Conservation (phyloP, 2,888 invertebrate genomes). For the Folsomia manolachei region DNA sequence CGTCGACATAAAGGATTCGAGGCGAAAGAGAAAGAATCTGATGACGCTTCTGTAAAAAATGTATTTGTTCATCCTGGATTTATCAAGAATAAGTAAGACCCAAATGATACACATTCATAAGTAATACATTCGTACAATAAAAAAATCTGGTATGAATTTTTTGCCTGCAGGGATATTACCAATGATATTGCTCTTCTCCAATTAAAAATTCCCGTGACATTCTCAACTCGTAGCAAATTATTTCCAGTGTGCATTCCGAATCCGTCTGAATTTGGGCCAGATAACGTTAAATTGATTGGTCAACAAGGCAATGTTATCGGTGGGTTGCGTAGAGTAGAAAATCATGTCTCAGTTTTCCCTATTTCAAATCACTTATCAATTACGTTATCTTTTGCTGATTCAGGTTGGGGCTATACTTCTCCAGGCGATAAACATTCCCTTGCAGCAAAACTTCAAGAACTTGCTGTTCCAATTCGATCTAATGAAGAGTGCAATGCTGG, state of each 20-base stretch:
- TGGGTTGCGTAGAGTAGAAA: too few species aligned
- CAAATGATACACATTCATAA: background rate
- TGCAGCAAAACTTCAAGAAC: conserved; percentile 15
- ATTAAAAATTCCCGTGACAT: conserved; percentile 12
- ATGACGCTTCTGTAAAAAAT: conserved; percentile 1
- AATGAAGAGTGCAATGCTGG: conserved; percentile 9
- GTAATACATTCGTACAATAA: too few species aligned
- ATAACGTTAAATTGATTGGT: conserved; percentile 8
- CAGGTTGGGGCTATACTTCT: conserved; percentile 20
- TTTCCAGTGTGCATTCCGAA: conserved; percentile 24
- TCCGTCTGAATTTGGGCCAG: background rate
- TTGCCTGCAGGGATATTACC: background rate
- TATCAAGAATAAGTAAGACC: background rate
- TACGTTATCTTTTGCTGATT: too few species aligned
- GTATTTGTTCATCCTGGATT: conserved; percentile 17
- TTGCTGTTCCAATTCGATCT: conserved; percentile 8
- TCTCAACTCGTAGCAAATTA: background rate
- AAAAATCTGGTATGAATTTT: background rate
- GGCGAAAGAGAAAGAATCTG: background rate
- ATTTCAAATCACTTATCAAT: too few species aligned
- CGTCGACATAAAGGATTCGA: conserved; percentile 1
- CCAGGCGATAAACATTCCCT: background rate
- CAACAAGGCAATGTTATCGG: conserved; percentile 22
- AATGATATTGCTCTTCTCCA: conserved; percentile 26
- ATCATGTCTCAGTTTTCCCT: too few species aligned